These are phyloP conservation scores for Aplochiton taeniatus DNA, from an alignment of 2,797 vertebrate genomes.

Conservation along the genomic window DNA sequence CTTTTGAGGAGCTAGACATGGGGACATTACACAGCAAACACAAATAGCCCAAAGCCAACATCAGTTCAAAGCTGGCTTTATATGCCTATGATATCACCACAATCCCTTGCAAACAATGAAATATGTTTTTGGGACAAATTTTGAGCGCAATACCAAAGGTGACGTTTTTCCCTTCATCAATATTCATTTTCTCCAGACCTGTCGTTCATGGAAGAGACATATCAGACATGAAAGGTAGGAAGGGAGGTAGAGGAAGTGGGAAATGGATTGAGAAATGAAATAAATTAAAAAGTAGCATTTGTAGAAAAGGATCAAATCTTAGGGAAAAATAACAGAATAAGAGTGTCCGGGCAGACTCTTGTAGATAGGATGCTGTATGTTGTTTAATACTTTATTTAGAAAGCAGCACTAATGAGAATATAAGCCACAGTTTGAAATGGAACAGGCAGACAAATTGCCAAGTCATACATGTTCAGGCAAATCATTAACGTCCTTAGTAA, in stretches of 20 bases:
- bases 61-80: neutral
- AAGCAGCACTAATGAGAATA: too few relatives aligned
- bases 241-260: neutral
- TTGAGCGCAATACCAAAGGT: neutral
- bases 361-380: too few relatives aligned
- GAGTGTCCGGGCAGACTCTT: too few relatives aligned
- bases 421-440: neutral
- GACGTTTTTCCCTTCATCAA: slow-evolving; percentile 16
- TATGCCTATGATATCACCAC: neutral
- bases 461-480: too few relatives aligned
- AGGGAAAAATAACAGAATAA: slow-evolving; percentile 3
- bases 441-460: too few relatives aligned
- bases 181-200: slow-evolving; percentile 9
- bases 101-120: slow-evolving; percentile 1
- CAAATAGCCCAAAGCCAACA: neutral
- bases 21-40: slow-evolving; percentile 6
- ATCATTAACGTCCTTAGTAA: too few relatives aligned
- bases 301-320: slow-evolving; percentile 14
- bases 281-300: slow-evolving; percentile 9
- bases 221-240: slow-evolving; percentile 18
- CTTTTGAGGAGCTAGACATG: neutral
- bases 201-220: slow-evolving; percentile 35
- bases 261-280: slow-evolving; percentile 12
- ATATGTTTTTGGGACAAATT: neutral
- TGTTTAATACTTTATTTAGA: neutral